Conservation (phyloP, 2,113 vertebrate species). For the Ondatra zibethicus region DNA sequence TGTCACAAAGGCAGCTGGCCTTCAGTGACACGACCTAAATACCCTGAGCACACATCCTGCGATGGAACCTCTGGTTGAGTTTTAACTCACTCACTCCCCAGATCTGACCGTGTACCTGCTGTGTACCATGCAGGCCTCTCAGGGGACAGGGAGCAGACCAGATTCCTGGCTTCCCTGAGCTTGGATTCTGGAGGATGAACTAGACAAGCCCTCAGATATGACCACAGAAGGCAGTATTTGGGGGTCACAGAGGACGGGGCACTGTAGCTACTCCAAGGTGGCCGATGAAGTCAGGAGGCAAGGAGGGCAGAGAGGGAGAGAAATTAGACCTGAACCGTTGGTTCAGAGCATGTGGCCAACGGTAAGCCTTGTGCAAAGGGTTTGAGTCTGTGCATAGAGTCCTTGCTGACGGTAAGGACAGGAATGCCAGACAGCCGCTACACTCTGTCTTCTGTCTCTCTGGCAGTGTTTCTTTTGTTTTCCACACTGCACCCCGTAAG, state of each 20-base stretch:
- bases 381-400: neutral
- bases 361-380: neutral
- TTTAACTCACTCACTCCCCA: too few species aligned
- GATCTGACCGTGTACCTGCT: neutral
- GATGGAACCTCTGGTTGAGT: rapidly evolving
- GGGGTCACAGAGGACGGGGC: neutral
- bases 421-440: too few species aligned
- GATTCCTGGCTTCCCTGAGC: rapidly evolving
- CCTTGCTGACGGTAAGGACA: neutral
- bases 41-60: rapidly evolving
- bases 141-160: rapidly evolving
- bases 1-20: neutral
- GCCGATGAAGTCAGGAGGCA: too few species aligned
- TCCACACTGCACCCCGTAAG: neutral
- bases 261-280: rapidly evolving
- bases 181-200: rapidly evolving
- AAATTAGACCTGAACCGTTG: neutral
- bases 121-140: neutral
- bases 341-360: too few species aligned
- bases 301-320: too few species aligned
- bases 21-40: rapidly evolving
- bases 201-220: rapidly evolving
- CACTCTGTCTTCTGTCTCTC: too few species aligned
- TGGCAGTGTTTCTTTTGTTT: neutral
- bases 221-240: neutral